These are phyloP conservation scores for Octopus sinensis DNA, from an alignment of 1,140 invertebrate species.

Conservation along the genomic window DNA sequence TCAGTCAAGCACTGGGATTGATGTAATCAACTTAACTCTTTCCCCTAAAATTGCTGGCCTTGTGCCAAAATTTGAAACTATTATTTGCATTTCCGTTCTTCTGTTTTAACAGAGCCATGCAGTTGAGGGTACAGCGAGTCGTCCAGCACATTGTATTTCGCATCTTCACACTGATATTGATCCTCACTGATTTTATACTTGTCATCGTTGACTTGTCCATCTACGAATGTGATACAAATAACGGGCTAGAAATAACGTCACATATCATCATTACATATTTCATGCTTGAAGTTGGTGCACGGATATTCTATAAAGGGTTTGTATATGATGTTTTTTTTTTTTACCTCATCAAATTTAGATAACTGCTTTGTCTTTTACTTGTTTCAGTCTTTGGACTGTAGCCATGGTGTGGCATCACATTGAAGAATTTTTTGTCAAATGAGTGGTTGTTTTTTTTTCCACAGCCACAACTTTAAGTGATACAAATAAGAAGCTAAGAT, in stretches of 20 bases:
- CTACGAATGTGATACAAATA: conserved; percentile 31
- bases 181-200: conserved; percentile 55
- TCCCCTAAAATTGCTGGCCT: neutral
- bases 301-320: conserved; percentile 56
- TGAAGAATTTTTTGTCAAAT: neutral
- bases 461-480: too few relatives aligned
- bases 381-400: neutral
- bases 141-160: conserved; percentile 50
- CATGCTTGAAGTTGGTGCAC: conserved; percentile 52
- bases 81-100: neutral
- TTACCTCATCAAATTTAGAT: neutral
- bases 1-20: too few relatives aligned
- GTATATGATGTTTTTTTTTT: conserved; percentile 19
- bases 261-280: conserved; percentile 57
- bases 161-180: conserved; percentile 49
- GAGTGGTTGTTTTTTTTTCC: neutral
- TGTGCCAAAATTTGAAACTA: neutral
- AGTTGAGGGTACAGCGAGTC: conserved; percentile 30
- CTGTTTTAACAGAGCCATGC: conserved; percentile 38
- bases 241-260: conserved; percentile 44
- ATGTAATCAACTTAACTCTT: too few relatives aligned
- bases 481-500: too few relatives aligned
- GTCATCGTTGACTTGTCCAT: conserved; percentile 55
- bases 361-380: neutral
- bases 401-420: neutral